Percentiles rank a stretch among this genome's conserved stretches.
Conservation (phyloP, 2,113 vertebrate species). For the Poeciliopsis occidentalis region DNA sequence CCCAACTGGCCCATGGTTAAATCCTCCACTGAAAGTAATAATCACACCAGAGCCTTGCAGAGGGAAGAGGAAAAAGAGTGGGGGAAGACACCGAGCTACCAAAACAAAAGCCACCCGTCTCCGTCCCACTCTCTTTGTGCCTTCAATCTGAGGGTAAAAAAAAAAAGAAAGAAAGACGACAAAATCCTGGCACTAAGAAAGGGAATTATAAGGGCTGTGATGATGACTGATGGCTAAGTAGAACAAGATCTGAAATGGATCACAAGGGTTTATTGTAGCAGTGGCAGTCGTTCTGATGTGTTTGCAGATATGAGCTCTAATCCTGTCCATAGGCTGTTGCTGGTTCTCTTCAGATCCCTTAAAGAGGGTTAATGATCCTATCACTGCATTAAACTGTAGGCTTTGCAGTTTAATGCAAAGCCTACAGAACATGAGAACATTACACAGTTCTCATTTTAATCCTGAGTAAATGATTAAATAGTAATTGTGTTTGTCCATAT, state of each 20-base stretch:
- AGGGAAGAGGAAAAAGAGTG: conserved; percentile 62
- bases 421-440: too few species aligned
- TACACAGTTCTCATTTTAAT: conserved; percentile 30
- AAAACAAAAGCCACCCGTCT: conserved; percentile 85
- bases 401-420: too few species aligned
- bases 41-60: conserved; percentile 81
- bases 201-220: conserved; percentile 72
- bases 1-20: conserved; percentile 86
- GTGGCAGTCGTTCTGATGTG: conserved; percentile 64
- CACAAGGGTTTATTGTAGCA: conserved; percentile 67
- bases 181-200: conserved; percentile 61
- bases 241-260: conserved; percentile 74
- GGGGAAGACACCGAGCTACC: conserved; percentile 70
- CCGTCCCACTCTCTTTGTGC: conserved; percentile 79
- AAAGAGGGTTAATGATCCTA: too few species aligned
- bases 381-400: conserved; percentile 37
- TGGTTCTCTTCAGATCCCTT: too few species aligned
- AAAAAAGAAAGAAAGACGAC: conserved; percentile 34
- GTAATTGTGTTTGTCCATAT: conserved; percentile 7
- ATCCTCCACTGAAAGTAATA: conserved; percentile 87
- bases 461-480: background rate
- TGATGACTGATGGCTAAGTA: conserved; percentile 69
- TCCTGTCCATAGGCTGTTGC: too few species aligned
- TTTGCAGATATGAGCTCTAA: too few species aligned
- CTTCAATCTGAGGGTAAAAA: conserved; percentile 44